Base-by-base conservation (phyloP, 1,140 invertebrate genomes). In the Artemia franciscana region DNA sequence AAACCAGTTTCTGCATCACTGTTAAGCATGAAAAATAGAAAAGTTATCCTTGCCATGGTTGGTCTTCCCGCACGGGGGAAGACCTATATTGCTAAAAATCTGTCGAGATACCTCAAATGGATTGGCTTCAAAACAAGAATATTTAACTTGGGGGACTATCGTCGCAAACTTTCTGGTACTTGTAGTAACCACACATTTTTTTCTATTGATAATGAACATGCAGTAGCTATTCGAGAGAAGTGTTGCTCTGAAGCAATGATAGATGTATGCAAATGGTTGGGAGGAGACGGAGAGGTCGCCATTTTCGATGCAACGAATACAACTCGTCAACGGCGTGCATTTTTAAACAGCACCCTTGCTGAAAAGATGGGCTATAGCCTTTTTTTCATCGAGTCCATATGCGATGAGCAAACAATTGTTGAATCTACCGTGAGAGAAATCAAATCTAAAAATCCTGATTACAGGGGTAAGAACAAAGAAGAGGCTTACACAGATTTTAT, bases 301-400 rank as follows among this genome's bases (percentile, higher is more conserved):
- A 86, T 95, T 64, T 82, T 94, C 69, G 92, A 96, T 77, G 91
- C 89, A 5, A 93, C 90, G 4, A 89, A 95, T 71, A 88, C 91
- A 57, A 91, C 88, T 0, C 73, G 80, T 57, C 79, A 82, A 30
- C 81, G 91, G 64, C 78, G 92, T 24, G 75, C 83, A 62, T 78
- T 88, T 65, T 80, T 94, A 24, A 80, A 83, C 66, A 82, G 90
- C 60, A 80, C 82, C 64, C 81, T 86, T 67, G 77, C 80, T 56
- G 75, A 77, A 2, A 79, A 84, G 65, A 78, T 87, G 69, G 82
- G 85, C 30, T 90, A 86, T 72, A 84, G 88, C 65, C 80, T 94
- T 27, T 83, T 96, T 66, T 95, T 94, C 75, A 82, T 96, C 60
- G 91, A 95, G 74, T 90, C 86, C 69, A 79, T 93, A 57, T 93